These are phyloP conservation scores for Aelia acuminata DNA, from an alignment of 2,888 invertebrate species.

Conservation along the genomic window DNA sequence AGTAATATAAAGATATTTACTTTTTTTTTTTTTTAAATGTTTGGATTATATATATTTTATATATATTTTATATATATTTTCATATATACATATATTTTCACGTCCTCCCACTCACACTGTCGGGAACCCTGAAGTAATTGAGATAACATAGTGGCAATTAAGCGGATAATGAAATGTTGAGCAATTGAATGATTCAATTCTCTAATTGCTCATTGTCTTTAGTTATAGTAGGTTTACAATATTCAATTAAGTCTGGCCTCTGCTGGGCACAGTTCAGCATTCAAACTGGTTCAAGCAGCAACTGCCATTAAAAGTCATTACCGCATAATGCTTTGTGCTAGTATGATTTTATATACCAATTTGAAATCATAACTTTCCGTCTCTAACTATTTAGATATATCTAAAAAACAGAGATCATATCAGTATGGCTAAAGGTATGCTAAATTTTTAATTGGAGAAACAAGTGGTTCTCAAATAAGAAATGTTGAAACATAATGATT, in stretches of 20 bases:
- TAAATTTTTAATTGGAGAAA: too few relatives aligned
- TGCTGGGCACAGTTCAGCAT: neutral
- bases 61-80: too few relatives aligned
- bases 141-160: neutral
- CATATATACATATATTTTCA: too few relatives aligned
- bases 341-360: too few relatives aligned
- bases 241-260: neutral
- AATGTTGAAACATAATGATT: too few relatives aligned
- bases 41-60: too few relatives aligned
- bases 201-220: conserved; percentile 21
- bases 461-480: too few relatives aligned
- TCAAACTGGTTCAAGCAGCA: neutral
- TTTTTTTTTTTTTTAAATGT: neutral
- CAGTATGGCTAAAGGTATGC: too few relatives aligned
- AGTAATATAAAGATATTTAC: too few relatives aligned
- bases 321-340: neutral
- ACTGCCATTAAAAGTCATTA: neutral
- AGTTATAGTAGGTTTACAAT: conserved; percentile 5
- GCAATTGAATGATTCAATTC: conserved; percentile 20
- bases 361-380: too few relatives aligned
- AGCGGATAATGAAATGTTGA: conserved; percentile 5
- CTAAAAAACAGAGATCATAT: too few relatives aligned
- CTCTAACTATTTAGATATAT: too few relatives aligned
- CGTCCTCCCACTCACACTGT: neutral
- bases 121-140: neutral